Evolutionary conservation across 2,797 vertebrate genomes (phyloP), one percentile per base, ranked within the genome.

Genomic region (Pelodytes ibericus): DNA sequence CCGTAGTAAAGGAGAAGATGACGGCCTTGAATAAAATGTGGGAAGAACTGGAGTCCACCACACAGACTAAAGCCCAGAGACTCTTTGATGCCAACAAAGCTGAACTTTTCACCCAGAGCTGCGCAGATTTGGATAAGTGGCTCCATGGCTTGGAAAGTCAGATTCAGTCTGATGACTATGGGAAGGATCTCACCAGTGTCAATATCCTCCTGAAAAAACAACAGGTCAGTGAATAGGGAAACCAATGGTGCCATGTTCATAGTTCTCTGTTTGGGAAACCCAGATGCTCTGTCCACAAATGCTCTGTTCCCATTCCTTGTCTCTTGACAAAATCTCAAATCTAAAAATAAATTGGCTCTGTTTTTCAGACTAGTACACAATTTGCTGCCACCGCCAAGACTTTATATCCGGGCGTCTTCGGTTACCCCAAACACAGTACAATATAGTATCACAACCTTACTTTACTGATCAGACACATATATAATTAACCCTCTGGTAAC

Each of bases 61-160:
- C 97, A 0, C 96, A 99, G 91, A 95, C 95, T 79, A 99, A 99
- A 85, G 97, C 97, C 80, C 96, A 99, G 89, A 93, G 96, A 67
- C 94, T 99, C 85, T 99, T 99, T 0, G 97, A 99, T 57, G 97
- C 97, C 73, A 99, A 99, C 89, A 98, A 97, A 87, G 97, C 97
- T 0, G 97, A 99, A 81, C 95, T 99, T 63, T 98, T 99, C 82
- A 98, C 96, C 0, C 97, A 99, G 90, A 99, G 97, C 90, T 99
- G 97, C 71, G 94, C 97, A 16, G 96, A 99, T 83, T 88, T 99
- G 44, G 97, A 97, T 88, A 98, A 98, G 85, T 99, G 96, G 96
- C 90, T 99, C 71, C 90, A 84, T 0, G 87, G 93, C 62, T 83
- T 99, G 84, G 96, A 98, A 51, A 94, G 91, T 1, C 96, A 99